Evolutionary conservation across 2,113 vertebrate species (phyloP), one percentile per base, ranked within the genome.

Genomic region (Glaucomys volans): DNA sequence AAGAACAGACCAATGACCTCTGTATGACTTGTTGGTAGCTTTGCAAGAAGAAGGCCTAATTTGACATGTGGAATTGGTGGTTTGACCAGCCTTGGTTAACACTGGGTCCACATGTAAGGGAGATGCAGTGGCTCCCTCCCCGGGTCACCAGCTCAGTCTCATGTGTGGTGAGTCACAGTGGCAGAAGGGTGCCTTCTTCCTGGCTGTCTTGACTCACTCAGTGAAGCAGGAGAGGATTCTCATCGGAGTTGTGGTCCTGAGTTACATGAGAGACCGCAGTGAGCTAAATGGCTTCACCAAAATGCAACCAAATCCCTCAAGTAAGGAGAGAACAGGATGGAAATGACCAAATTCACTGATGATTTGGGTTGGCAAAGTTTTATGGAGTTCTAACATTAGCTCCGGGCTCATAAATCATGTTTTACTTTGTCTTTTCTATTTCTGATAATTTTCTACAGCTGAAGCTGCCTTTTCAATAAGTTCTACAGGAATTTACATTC

Each of bases 151-250:
- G 84, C 86, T 94, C 66, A 89, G 93, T 92, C 91, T 97, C 93
- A 96, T 91, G 97, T 10, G 4, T 86, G 54, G 52, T 98, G 97
- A 98, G 91, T 98, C 97, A 98, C 28, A 52, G 42, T 59, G 86
- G 89, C 47, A 87, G 66, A 95, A 88, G 90, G 81, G 20, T 72
- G 72, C 71, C 95, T 96, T 59, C 87, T 98, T 98, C 97, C 97
- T 98, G 97, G 97, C 88, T 77, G 47, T 87, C 89, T 94, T 98
- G 97, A 98, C 97, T 98, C 97, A 98, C 79, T 82, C 24, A 16
- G 59, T 66, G 90, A 95, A 93, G 96, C 90, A 97, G 95, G 66
- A 91, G 76, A 91, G 86, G 76, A 90, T 95, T 94, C 50, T 96
- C 89, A 84, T 26, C 28, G 81, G 75, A 80, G 59, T 69, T 97